Evolutionary conservation across 2,888 invertebrate species (phyloP).

Genomic region (Punctoribates punctum): DNA sequence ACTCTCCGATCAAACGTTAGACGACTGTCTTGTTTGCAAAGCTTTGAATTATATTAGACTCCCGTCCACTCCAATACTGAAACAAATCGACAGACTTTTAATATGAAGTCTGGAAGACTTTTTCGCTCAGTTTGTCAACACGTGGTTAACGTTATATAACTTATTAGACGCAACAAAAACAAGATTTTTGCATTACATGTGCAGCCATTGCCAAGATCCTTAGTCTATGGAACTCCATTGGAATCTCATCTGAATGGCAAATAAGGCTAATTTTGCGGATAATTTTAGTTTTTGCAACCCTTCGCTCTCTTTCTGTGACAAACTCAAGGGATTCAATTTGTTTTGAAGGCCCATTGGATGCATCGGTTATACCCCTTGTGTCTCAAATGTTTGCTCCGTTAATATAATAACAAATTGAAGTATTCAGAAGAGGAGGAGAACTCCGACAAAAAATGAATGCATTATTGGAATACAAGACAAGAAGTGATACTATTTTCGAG

Average conservation of each 20-base stretch:
- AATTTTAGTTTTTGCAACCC: too few species aligned
- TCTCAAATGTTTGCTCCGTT: too few species aligned
- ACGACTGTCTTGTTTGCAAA: not conserved
- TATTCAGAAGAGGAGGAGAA: constrained; percentile 11
- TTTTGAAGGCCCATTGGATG: too few species aligned
- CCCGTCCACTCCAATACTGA: not conserved
- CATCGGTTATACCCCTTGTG: too few species aligned
- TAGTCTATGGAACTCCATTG: too few species aligned
- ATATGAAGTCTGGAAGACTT: not conserved
- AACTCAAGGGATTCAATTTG: too few species aligned
- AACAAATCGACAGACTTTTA: not conserved
- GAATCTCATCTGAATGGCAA: too few species aligned
- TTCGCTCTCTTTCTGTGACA: too few species aligned
- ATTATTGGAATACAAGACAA: not conserved
- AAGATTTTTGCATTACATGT: constrained; percentile 26
- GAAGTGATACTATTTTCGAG: not conserved
- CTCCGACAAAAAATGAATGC: not conserved
- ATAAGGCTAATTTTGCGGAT: too few species aligned
- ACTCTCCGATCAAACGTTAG: not conserved
- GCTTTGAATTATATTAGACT: not conserved
- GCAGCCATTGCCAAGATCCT: too few species aligned
- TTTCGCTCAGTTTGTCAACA: constrained; percentile 10
- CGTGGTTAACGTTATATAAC: constrained; percentile 6
- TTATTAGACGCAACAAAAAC: not conserved
- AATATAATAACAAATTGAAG: constrained; percentile 9